Base-by-base conservation (phyloP, 2,797 vertebrate genomes). In the Acanthurus tractus region DNA sequence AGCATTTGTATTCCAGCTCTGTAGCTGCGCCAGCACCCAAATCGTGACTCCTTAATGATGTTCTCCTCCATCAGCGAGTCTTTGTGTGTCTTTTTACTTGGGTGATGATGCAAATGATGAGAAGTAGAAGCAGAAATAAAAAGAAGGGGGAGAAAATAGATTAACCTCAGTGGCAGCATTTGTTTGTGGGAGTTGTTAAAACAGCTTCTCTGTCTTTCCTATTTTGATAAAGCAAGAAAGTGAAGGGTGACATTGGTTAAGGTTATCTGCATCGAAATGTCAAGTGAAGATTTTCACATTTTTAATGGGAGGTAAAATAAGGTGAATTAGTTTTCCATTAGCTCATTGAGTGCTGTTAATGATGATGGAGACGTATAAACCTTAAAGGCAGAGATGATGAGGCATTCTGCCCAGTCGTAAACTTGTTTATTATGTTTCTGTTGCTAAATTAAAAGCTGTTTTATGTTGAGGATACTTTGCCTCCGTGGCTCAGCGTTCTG, bases 11-110 rank as follows among this genome's bases (percentile, higher is more conserved):
- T n/a, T 70, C 34, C 36, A 63, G 52, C 72, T 67, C 46, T 25
- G 54, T 12, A n/a, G 36, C 45, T 52, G 15, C 46, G 15, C 50
- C 11, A 1, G 17, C 40, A 42, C 69, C 58, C 63, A 49, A 58
- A 4, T 6, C 50, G 57, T 55, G 75, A 78, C 53, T 63, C 53
- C 40, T 55, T 82, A 81, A 87, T 83, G 81, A 86, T 55, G 66
- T 58, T 54, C 36, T 52, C 55, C 61, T 79, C 15, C 48, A 49
- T 40, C 34, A 42, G 40, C 20, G 29, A 25, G n/a, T 58, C 6
- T 44, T 1, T 42, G 38, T 75, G 55, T 54, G 64, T 66, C 23
- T 61, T 49, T 36, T 6, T 36, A 23, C 23, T 34, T 56, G 18
- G 50, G 10, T 38, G 63, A 12, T 6, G 25, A 57, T 55, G 50